phyloP scores from a whole-genome alignment of 2,113 vertebrate species.

The Stegostoma tigrinum region DNA sequence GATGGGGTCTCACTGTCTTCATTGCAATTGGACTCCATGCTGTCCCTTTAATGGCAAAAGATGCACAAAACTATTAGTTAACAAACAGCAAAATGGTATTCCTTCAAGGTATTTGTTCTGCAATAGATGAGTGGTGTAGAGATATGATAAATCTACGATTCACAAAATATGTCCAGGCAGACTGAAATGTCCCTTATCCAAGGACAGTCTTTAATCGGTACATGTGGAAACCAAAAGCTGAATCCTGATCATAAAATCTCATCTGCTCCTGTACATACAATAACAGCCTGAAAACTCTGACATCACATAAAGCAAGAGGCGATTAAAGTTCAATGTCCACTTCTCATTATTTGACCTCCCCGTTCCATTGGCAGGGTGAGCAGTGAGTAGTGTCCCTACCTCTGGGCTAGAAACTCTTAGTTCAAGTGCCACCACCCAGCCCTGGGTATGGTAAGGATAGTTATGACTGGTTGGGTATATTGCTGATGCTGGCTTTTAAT shows the following conservation, averaged over 20 bases:
- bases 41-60: neutral
- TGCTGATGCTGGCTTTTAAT: neutral
- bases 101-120: neutral
- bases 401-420: no score
- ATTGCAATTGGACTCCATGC: conserved; percentile 39
- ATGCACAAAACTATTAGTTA: neutral
- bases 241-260: neutral
- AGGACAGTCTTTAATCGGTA: neutral
- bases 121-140: neutral
- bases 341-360: neutral
- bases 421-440: no score
- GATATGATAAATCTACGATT: neutral
- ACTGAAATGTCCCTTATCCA: neutral
- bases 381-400: neutral
- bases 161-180: neutral
- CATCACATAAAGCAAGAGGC: neutral
- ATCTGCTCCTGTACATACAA: neutral
- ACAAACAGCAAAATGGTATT: neutral
- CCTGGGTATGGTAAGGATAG: no score
- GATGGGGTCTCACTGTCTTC: conserved; percentile 42
- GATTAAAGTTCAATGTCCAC: neutral
- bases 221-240: neutral
- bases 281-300: neutral
- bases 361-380: no score
- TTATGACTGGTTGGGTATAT: neutral